A percentile compares a stretch with the other conserved stretches of the same genome.
Evolutionary conservation across 2,888 invertebrate genomes (phyloP).

Genomic region (Philereme transversata): DNA sequence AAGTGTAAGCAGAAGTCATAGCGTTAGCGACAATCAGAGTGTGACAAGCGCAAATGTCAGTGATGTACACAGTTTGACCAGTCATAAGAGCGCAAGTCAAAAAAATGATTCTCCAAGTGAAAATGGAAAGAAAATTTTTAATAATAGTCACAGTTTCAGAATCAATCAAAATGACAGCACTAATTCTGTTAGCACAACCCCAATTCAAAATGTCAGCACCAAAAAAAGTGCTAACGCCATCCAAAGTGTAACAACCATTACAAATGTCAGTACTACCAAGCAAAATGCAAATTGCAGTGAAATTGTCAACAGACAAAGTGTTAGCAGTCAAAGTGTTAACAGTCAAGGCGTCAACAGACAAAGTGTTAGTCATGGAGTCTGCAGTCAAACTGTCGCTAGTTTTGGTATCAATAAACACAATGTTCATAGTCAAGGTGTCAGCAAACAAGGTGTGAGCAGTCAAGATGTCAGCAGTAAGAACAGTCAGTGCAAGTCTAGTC

Average conservation of each 20-base stretch:
- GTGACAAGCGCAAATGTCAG: conserved; percentile 9
- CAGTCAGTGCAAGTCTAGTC: conserved; percentile 12
- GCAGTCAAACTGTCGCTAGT: conserved; percentile 9
- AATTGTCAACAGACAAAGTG: neutral
- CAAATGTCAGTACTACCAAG: conserved; percentile 7
- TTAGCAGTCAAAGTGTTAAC: conserved; percentile 4
- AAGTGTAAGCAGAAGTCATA: conserved; percentile 25
- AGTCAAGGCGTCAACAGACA: conserved; percentile 2
- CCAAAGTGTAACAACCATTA: conserved; percentile 1
- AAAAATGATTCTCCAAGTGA: conserved; percentile 12
- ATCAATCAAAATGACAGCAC: conserved; percentile 11
- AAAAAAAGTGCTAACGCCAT: conserved; percentile 6
- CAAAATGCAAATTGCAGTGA: conserved; percentile 1
- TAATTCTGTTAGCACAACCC: neutral
- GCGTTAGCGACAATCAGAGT: conserved; percentile 22
- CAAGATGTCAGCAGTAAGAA: conserved; percentile 8
- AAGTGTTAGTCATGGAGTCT: conserved; percentile 2
- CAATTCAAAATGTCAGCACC: neutral
- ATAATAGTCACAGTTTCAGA: conserved; percentile 23
- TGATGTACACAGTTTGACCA: conserved; percentile 13
- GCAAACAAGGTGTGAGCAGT: conserved; percentile 7
- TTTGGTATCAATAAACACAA: conserved; percentile 1
- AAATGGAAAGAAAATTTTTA: conserved; percentile 8
- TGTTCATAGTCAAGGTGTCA: conserved; percentile 4
- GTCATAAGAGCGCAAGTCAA: conserved; percentile 14